A percentile compares a stretch with the other conserved stretches of the same genome.
Conservation (phyloP, 2,113 vertebrate species). For the Ceyx cyanopectus region DNA sequence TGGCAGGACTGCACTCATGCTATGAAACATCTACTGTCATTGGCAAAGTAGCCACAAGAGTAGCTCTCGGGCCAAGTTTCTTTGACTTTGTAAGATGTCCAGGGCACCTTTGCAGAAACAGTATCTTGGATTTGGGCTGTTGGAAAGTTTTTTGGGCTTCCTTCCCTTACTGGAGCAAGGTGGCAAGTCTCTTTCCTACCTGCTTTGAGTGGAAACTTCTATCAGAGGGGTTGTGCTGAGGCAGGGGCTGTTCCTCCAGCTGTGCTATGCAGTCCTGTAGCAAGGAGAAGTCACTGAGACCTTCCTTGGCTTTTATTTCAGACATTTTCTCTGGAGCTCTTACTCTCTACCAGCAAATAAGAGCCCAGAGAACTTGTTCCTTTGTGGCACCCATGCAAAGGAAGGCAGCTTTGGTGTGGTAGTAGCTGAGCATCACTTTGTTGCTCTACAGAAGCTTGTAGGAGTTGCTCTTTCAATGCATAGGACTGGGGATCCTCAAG, state of each 20-base stretch:
- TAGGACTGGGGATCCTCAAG: not conserved
- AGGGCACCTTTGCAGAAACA: not conserved
- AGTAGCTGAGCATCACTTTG: not conserved
- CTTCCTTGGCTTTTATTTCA: not conserved
- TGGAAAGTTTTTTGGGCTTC: not conserved
- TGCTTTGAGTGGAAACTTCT: not conserved
- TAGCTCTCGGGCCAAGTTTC: not conserved
- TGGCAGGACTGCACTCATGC: not conserved
- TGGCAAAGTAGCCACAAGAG: not conserved
- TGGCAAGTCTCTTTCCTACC: not conserved
- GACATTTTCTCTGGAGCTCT: not conserved
- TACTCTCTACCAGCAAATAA: not conserved
- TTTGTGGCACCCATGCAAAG: not conserved
- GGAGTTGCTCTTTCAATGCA: not conserved
- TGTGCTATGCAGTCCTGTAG: not conserved
- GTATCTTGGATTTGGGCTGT: not conserved
- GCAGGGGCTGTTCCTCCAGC: not conserved
- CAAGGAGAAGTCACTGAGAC: fast-evolving
- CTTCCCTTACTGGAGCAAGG: not conserved
- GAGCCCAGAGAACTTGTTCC: not conserved
- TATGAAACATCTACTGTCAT: not conserved
- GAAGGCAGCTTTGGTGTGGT: not conserved
- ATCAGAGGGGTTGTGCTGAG: not conserved
- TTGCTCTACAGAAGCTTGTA: not conserved
- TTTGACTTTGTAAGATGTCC: not conserved